Base-by-base conservation (phyloP, 2,888 invertebrate species). In the Microplitis manilae region DNA sequence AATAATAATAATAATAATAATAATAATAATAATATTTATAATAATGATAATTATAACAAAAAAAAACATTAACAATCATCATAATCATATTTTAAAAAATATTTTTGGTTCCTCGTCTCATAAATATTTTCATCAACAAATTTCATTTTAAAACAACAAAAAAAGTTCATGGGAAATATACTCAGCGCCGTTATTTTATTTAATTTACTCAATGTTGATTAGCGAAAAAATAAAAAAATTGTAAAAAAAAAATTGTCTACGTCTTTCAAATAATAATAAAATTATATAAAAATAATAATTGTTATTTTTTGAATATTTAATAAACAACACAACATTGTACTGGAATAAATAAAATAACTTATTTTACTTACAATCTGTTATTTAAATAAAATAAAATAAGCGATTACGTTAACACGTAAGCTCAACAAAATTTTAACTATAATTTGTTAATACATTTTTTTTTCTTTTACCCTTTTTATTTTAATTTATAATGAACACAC, bases 291-390 rank as follows among this genome's bases (percentile, higher is more conserved):
- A 62, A 15, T n/a, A 59, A 59, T 59, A 6, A 59, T 13, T 62
- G 6, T 15, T 62, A 62, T 62, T n/a, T n/a, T 6, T 13, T 30
- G 62, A 7, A 62, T 13, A 62, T 62, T 62, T n/a, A 62, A 62
- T 15, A 62, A 62, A 62, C 17, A 62, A 15, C 7, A 62, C 85
- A 84, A 82, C 83, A 82, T 77, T 86, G 85, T 86, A 84, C 80
- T 81, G 81, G 84, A 80, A 79, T 83, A 83, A 84, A 84, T 79
- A 64, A 81, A 85, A 85, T 73, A 74, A 81, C 81, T 80, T 83
- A 85, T 84, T 85, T 86, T 85, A 86, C 81, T 85, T 85, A 84
- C 83, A 75, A 77, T 75, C 79, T 82, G 84, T 85, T 86, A 86
- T 81, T 84, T 85, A 84, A 88, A 87, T 87, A 86, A 87, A 87